Evolutionary conservation across 1,140 invertebrate genomes (phyloP), one percentile per base, ranked within the genome.

Genomic region (Cydia fagiglandana): DNA sequence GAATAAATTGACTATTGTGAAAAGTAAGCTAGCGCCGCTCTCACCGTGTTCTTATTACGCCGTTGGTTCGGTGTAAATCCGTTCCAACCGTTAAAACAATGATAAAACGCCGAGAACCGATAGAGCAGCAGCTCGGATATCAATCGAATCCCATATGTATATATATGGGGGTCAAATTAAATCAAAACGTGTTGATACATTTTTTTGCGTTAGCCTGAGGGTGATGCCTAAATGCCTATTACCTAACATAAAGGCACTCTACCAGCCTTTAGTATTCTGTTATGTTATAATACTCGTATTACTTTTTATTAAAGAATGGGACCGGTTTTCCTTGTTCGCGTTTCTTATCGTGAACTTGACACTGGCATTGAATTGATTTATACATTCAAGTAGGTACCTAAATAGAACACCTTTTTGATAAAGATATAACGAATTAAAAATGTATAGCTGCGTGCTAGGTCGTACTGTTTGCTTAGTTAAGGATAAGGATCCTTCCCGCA

Each of bases 311-410:
- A 24, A 80, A 64, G 30, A 56, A 78, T 64, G 74, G n/a, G 73
- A 81, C 79, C 81, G 53, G 84, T 84, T 87, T 80, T 81, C 86
- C 86, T 88, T 85, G 83, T 85, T 81, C 85, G 77, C 77, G 77
- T 84, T 86, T 81, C 76, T 75, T 75, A 75, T 75, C 75, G 73
- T 66, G 77, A 76, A 73, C 81, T 81, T 86, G 85, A 87, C 81
- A 84, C 73, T 86, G 85, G 78, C 83, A 86, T 82, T 84, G 83
- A 77, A 75, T 80, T 24, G 56, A 61, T 61, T 56, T 24, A 61
- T 24, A 20, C 17, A n/a, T 20, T 24, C 56, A 24, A 61, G 20
- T 61, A 20, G 53, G 9, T 24, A 28, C 3, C 3, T 28, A 61
- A 61, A 61, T 61, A 61, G 2, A 61, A 61, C 53, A 10, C 53